These are phyloP conservation scores for Mastomys coucha DNA, from an alignment of 2,113 vertebrate species.

Conservation along the genomic window DNA sequence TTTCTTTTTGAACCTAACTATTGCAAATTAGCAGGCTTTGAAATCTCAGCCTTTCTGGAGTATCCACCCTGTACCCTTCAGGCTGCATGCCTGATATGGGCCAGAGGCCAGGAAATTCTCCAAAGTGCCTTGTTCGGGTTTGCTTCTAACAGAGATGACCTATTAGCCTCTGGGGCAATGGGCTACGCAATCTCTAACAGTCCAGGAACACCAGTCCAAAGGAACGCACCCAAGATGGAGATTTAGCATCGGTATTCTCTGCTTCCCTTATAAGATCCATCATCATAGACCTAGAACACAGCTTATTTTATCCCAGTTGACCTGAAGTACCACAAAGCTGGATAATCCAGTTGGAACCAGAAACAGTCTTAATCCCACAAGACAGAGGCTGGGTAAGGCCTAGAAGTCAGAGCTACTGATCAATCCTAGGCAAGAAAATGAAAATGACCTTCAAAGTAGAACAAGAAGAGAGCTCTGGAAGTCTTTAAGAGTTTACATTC, in stretches of 20 bases:
- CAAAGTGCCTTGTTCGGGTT: background rate
- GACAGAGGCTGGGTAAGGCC: background rate
- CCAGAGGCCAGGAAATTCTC: background rate
- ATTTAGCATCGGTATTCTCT: background rate
- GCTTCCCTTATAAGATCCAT: background rate
- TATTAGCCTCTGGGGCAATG: background rate
- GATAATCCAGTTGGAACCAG: background rate
- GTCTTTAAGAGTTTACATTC: background rate
- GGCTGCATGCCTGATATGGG: background rate
- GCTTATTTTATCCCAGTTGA: background rate
- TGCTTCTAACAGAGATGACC: conserved; percentile 16
- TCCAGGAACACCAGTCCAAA: background rate
- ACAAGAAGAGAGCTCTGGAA: background rate
- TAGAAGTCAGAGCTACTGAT: background rate
- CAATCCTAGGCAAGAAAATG: background rate
- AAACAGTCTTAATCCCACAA: background rate
- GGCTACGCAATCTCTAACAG: background rate
- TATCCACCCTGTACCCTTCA: background rate
- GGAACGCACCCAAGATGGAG: background rate
- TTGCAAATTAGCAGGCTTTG: background rate
- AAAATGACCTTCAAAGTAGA: conserved; percentile 34
- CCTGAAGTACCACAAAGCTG: background rate
- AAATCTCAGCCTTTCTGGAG: conserved; percentile 39
- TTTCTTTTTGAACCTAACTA: conserved; percentile 43
- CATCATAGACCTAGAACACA: background rate